Evolutionary conservation across 2,797 vertebrate species (phyloP).

Genomic region (Platalea minor): DNA sequence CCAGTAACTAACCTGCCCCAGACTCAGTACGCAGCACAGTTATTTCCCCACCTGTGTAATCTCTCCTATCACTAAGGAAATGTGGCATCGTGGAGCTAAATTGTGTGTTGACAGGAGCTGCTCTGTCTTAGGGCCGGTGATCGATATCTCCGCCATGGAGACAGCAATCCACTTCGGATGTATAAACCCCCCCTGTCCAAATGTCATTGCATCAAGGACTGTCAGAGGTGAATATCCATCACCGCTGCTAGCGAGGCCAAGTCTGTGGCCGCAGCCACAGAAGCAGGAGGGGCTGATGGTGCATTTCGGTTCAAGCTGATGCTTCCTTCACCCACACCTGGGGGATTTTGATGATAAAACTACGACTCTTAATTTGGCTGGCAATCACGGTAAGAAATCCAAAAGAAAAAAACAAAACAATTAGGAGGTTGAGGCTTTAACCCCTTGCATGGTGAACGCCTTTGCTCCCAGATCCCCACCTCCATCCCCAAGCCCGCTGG

Average conservation of each 20-base stretch:
- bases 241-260: fast-evolving
- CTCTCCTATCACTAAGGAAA: background rate
- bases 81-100: background rate
- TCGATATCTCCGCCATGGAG: background rate
- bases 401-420: background rate
- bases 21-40: background rate
- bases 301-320: background rate
- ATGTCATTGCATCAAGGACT: background rate
- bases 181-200: background rate
- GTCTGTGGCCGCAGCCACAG: background rate
- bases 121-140: background rate
- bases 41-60: background rate
- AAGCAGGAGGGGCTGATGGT: background rate
- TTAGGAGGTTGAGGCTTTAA: background rate
- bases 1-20: background rate
- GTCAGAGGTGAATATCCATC: background rate
- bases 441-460: fast-evolving
- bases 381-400: background rate
- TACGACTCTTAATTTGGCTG: background rate
- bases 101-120: background rate
- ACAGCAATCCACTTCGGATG: background rate
- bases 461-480: background rate
- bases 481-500: background rate
- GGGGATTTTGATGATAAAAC: background rate
- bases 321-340: background rate